Evolutionary conservation across 2,888 invertebrate genomes (phyloP).

Genomic region (Drosophila kuntzei): DNA sequence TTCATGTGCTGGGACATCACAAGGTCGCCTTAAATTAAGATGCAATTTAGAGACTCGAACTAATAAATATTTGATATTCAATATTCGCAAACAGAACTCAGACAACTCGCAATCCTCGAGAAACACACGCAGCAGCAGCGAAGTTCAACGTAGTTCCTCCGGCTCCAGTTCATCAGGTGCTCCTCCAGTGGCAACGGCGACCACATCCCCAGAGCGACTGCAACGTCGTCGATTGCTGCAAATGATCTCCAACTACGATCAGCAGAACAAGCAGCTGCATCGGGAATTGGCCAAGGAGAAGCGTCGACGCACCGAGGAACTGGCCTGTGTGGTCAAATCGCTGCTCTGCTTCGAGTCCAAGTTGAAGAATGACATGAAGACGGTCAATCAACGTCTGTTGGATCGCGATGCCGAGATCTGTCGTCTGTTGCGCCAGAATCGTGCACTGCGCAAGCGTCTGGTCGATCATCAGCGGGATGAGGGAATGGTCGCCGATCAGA

Average conservation of each 20-base stretch:
- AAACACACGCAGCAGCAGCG: constrained; percentile 70
- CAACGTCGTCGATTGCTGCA: constrained; percentile 82
- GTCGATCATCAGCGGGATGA: constrained; percentile 71
- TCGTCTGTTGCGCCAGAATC: constrained; percentile 82
- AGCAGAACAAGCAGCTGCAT: constrained; percentile 83
- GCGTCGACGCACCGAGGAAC: constrained; percentile 83
- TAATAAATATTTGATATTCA: constrained; percentile 1
- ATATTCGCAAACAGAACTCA: constrained; percentile 66
- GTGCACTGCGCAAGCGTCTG: constrained; percentile 78
- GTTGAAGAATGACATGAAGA: constrained; percentile 84
- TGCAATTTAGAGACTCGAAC: neutral
- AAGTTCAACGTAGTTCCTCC: constrained; percentile 78
- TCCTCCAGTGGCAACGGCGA: constrained; percentile 35
- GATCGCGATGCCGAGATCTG: constrained; percentile 84
- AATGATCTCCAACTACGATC: constrained; percentile 83
- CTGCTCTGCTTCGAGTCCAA: constrained; percentile 84
- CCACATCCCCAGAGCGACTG: constrained; percentile 64
- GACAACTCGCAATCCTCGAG: constrained; percentile 79
- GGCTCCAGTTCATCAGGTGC: constrained; percentile 75
- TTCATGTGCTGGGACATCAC: constrained; percentile 46
- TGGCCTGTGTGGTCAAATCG: constrained; percentile 85
- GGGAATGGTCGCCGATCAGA: constrained; percentile 69
- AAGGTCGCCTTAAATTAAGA: constrained; percentile 34
- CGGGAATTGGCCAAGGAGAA: constrained; percentile 84
- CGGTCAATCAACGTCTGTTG: constrained; percentile 83